Evolutionary conservation across 1,140 invertebrate species (phyloP).

Genomic region (Drosophila busckii): DNA sequence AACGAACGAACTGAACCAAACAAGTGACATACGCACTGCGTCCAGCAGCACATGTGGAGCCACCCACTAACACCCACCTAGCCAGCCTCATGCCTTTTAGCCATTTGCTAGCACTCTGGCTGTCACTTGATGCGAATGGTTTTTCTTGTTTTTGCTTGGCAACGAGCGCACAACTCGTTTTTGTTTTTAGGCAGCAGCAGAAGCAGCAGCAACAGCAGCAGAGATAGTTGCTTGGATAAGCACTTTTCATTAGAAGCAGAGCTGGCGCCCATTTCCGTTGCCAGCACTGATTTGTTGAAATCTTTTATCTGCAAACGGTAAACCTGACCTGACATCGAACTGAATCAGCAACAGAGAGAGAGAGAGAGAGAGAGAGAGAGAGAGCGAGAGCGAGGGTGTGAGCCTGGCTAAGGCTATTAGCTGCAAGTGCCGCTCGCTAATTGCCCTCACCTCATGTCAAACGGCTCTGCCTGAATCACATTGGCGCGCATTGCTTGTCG

Average conservation of each 20-base stretch:
- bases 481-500: constrained; percentile 41
- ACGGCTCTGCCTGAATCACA: too few relatives aligned
- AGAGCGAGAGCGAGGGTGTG: constrained; percentile 2
- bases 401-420: constrained; percentile 31
- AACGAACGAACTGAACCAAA: constrained; percentile 43
- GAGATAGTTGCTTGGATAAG: constrained; percentile 73
- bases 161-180: constrained; percentile 43
- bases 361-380: neutral
- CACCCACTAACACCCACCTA: neutral
- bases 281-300: constrained; percentile 67
- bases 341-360: constrained; percentile 7
- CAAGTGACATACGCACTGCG: constrained; percentile 72
- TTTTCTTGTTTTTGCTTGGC: constrained; percentile 9
- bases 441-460: constrained; percentile 63
- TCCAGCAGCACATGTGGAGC: constrained; percentile 46
- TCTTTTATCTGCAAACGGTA: constrained; percentile 65
- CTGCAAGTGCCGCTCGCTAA: constrained; percentile 53
- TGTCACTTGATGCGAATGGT: constrained; percentile 22
- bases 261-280: neutral
- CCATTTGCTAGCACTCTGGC: constrained; percentile 10
- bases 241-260: constrained; percentile 60
- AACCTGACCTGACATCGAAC: constrained; percentile 59
- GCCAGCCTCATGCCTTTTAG: constrained; percentile 13
- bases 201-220: too few relatives aligned
- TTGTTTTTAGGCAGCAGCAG: constrained; percentile 52